Evolutionary conservation across 2,113 vertebrate species (phyloP).

Genomic region (Mastomys natalensis): DNA sequence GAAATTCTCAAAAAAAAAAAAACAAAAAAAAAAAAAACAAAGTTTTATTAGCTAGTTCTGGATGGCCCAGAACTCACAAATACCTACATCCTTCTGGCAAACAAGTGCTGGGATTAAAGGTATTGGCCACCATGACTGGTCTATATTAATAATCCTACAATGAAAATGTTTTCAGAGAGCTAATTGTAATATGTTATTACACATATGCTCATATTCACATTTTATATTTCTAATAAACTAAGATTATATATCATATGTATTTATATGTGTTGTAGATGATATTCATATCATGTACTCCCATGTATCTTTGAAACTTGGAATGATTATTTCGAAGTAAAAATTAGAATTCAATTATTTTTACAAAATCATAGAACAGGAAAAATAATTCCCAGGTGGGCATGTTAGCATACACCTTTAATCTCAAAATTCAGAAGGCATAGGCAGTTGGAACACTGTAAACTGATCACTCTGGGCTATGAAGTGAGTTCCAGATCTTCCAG

Average conservation of each 20-base stretch:
- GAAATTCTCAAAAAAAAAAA: background rate
- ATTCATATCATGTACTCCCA: background rate
- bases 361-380: background rate
- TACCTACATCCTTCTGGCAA: background rate
- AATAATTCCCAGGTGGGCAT: background rate
- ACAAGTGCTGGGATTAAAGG: background rate
- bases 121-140: background rate
- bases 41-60: background rate
- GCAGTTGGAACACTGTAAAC: background rate
- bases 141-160: background rate
- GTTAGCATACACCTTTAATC: background rate
- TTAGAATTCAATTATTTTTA: constrained; percentile 17
- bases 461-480: background rate
- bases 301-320: background rate
- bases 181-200: background rate
- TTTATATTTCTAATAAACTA: background rate
- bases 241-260: background rate
- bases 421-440: background rate
- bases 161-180: background rate
- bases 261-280: background rate
- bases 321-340: constrained; percentile 21
- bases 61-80: background rate
- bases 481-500: background rate
- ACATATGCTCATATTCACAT: background rate
- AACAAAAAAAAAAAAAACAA: background rate